Percentiles rank a stretch among this genome's conserved stretches.
Evolutionary conservation across 2,113 vertebrate species (phyloP).

Genomic region (Platichthys flesus): DNA sequence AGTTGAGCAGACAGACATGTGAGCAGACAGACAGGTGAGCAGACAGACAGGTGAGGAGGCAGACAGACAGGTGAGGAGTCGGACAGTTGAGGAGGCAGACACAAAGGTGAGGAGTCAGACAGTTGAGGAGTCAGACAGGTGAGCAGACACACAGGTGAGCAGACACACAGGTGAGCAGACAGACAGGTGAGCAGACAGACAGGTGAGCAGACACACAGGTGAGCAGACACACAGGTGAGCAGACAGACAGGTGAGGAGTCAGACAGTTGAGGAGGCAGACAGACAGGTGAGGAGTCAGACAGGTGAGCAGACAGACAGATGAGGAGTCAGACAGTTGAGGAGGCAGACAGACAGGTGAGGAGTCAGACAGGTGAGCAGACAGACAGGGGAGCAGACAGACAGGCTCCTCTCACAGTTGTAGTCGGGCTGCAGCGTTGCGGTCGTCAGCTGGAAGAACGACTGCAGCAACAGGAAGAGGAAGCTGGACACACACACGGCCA

Average conservation of each 20-base stretch:
- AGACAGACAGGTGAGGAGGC: neutral
- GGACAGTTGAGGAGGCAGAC: neutral
- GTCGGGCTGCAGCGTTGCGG: slow-evolving; percentile 77
- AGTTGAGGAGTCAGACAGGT: neutral
- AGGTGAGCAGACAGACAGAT: neutral
- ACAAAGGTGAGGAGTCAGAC: neutral
- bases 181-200: neutral
- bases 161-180: neutral
- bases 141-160: neutral
- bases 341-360: neutral
- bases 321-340: neutral
- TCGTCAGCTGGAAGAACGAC: slow-evolving; percentile 90
- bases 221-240: neutral
- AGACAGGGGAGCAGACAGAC: neutral
- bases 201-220: neutral
- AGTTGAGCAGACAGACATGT: neutral
- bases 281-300: neutral
- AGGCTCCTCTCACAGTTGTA: slow-evolving; percentile 89
- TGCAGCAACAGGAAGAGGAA: slow-evolving; percentile 92
- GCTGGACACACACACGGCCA: slow-evolving; percentile 89
- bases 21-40: neutral
- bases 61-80: neutral
- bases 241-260: neutral
- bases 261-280: neutral
- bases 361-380: slow-evolving; percentile 8